Evolutionary conservation across 1,140 invertebrate genomes (phyloP), one percentile per base, ranked within the genome.

Genomic region (Drosophila pseudoananassae): DNA sequence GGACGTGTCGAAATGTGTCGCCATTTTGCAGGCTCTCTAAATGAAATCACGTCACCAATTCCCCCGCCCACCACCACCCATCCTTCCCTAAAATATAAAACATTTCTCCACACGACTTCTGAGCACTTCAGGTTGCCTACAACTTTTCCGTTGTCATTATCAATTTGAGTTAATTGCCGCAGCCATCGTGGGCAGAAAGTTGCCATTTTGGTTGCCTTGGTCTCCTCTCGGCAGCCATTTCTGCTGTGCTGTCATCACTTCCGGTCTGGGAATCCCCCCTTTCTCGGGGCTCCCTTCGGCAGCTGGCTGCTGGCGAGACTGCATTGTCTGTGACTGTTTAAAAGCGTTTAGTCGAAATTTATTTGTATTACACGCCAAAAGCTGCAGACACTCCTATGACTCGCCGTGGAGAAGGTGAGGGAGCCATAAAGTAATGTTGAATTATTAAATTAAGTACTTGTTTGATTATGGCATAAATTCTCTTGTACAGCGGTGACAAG

Each of bases 161-260:
- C 82, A 88, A 88, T 87, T 85, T 87, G 70, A 76, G 60, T 87
- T 82, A 87, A 87, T 87, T 87, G 82, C 53, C 69, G 74, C 58
- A 60, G 56, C 61, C 56, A 58, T 51, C 50, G 40, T 68, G 64
- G 72, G 14, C 43, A 63, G 55, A 52, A 80, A 61, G 58, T 74
- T 78, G 53, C 53, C 50, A 46, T 60, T 70, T 57, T 47, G 55
- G 40, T 55, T 51, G 47, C 43, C 43, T 23, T n/a, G n/a, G n/a
- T 2, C 14, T 17, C 10, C 45, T 17, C 46, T 51, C 29, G 36
- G 29, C 59, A 68, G 55, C 72, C 45, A 57, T 51, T 54, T 25
- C 27, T 43, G 40, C 15, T 43, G 9, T 6, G 40, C 15, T 60
- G 61, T 61, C 64, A 65, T 77, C 74, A 73, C 76, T 73, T 76